A percentile compares a stretch with the other conserved stretches of the same genome.
Evolutionary conservation across 2,888 invertebrate species (phyloP).

Genomic region (Gastrophysa polygoni): DNA sequence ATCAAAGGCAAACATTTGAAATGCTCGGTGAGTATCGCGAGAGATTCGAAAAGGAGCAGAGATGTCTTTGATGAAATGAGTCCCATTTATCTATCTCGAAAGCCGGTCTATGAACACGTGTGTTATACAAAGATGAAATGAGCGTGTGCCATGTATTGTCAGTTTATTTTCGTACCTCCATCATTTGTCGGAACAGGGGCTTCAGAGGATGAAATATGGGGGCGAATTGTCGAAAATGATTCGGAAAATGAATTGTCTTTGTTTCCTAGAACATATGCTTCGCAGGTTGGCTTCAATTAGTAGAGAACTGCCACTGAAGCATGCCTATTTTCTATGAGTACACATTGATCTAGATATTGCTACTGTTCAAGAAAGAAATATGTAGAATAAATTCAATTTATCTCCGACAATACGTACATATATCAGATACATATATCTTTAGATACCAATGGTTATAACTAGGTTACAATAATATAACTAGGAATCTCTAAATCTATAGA

Average conservation of each 20-base stretch:
- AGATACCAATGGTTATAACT: too few species aligned
- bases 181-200: neutral
- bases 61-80: conserved; percentile 19
- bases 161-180: conserved; percentile 7
- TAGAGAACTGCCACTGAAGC: neutral
- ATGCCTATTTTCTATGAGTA: neutral
- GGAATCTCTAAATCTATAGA: too few species aligned
- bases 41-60: conserved; percentile 13
- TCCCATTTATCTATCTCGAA: conserved; percentile 16
- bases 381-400: too few species aligned
- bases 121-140: neutral
- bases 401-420: too few species aligned
- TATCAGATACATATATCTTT: too few species aligned
- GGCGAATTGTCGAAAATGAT: conserved; percentile 2
- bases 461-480: too few species aligned
- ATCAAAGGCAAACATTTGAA: conserved; percentile 14
- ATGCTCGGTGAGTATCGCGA: neutral
- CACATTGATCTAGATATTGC: neutral
- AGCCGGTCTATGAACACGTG: conserved; percentile 13
- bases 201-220: conserved; percentile 2
- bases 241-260: neutral
- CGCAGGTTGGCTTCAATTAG: neutral
- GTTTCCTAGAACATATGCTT: neutral
- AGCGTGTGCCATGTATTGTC: conserved; percentile 10
- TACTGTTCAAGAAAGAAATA: too few species aligned